Evolutionary conservation across 2,797 vertebrate genomes (phyloP).

Genomic region (Fringilla coelebs): DNA sequence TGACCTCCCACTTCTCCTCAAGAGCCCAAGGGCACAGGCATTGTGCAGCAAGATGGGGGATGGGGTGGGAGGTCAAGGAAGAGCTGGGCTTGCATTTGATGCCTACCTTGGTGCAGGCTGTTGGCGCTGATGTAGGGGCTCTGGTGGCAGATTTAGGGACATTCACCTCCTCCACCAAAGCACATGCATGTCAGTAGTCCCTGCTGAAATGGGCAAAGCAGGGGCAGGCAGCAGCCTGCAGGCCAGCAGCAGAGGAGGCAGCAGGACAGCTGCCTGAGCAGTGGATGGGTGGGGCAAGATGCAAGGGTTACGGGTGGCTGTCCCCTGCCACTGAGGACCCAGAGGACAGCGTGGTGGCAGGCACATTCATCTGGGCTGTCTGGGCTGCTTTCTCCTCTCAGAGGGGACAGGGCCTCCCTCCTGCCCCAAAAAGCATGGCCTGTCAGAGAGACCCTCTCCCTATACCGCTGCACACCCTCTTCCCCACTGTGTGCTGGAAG

Average conservation of each 20-base stretch:
- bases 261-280: background rate
- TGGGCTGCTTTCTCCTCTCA: background rate
- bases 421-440: background rate
- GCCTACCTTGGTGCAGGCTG: background rate
- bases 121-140: background rate
- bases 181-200: background rate
- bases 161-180: background rate
- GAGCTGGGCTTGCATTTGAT: background rate
- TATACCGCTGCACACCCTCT: background rate
- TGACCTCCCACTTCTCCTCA: background rate
- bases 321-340: background rate
- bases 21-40: background rate
- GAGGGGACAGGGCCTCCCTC: background rate
- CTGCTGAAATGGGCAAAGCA: background rate
- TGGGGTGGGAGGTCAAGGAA: background rate
- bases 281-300: background rate
- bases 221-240: background rate
- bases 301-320: background rate
- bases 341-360: rapidly evolving
- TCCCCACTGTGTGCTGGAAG: background rate
- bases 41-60: background rate
- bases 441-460: background rate
- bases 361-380: background rate
- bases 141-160: background rate
- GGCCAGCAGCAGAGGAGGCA: background rate